phyloP scores from a whole-genome alignment of 2,797 vertebrate species.

The Nannoperca obscura region DNA sequence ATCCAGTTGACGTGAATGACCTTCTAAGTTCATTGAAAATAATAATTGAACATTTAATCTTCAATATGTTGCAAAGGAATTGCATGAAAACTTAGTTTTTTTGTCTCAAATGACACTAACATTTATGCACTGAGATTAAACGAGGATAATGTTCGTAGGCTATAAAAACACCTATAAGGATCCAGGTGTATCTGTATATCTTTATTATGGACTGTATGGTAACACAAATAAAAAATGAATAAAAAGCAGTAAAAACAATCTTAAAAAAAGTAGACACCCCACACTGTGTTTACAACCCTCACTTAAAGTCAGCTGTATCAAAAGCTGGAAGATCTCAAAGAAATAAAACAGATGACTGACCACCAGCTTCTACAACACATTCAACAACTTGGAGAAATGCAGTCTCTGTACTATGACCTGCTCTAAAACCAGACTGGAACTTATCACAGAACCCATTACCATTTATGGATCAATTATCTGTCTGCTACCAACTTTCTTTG shows the following conservation, averaged over 20 bases:
- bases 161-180: neutral
- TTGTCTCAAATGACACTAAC: neutral
- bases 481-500: slow-evolving; percentile 4
- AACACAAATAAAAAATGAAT: neutral
- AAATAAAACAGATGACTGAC: slow-evolving; percentile 2
- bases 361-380: neutral
- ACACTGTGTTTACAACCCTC: neutral
- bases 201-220: neutral
- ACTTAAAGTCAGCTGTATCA: neutral
- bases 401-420: neutral
- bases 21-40: neutral
- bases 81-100: neutral
- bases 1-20: neutral
- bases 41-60: neutral
- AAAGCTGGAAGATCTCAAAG: neutral
- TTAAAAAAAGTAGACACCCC: neutral
- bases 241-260: neutral
- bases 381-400: neutral
- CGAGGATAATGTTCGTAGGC: neutral
- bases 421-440: slow-evolving; percentile 6
- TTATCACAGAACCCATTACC: neutral
- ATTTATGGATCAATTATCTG: slow-evolving; percentile 22
- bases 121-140: neutral
- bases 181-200: neutral
- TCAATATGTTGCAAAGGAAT: neutral